A percentile compares a stretch with the other conserved stretches of the same genome.
Evolutionary conservation across 1,140 invertebrate species (phyloP).

Genomic region (Pentalonia nigronervosa): DNA sequence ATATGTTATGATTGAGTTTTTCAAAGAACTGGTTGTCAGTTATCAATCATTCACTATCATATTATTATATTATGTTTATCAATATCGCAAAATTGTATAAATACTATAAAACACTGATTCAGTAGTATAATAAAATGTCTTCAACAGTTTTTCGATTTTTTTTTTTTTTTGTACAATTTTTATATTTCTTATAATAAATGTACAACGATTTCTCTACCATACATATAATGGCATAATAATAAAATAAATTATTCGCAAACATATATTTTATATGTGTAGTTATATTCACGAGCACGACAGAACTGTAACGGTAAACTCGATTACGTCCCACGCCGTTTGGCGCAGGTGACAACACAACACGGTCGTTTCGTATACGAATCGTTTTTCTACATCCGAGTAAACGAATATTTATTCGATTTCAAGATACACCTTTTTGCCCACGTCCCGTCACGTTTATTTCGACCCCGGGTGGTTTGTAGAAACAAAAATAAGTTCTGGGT

Average conservation of each 20-base stretch:
- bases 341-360: not conserved
- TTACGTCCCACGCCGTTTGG: slow-evolving; percentile 27
- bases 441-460: not conserved
- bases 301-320: slow-evolving; percentile 34
- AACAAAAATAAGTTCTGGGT: not conserved
- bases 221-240: not conserved
- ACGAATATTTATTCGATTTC: slow-evolving; percentile 10
- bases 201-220: not conserved
- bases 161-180: not conserved
- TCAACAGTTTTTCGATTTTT: not conserved
- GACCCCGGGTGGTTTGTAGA: not conserved
- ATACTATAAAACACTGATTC: too few relatives aligned
- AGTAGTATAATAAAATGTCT: not conserved
- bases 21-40: not conserved
- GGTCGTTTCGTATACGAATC: not conserved
- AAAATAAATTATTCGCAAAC: not conserved
- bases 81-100: not conserved
- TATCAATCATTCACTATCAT: not conserved
- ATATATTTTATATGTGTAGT: not conserved
- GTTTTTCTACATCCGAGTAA: not conserved
- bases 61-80: not conserved
- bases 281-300: not conserved
- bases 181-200: not conserved
- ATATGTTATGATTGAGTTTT: not conserved
- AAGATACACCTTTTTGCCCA: not conserved